Evolutionary conservation across 2,113 vertebrate species (phyloP).

Genomic region (Tursiops truncatus): DNA sequence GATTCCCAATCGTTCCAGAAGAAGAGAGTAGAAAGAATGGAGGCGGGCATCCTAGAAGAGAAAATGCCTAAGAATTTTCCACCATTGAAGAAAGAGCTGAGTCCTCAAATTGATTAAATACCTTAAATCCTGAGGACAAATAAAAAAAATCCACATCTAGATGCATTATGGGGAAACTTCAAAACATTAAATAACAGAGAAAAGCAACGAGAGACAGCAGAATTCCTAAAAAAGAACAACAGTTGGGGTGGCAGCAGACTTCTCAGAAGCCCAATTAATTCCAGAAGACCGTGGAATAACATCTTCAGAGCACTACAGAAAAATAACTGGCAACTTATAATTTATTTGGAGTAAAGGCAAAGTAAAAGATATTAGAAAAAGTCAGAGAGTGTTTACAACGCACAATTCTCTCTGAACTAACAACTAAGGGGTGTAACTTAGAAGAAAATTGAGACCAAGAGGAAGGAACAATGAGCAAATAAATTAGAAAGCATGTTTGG

Average conservation of each 20-base stretch:
- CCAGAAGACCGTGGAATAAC: conserved; percentile 20
- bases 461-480: not conserved
- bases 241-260: not conserved
- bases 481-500: not conserved
- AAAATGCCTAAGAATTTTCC: not conserved
- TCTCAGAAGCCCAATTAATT: conserved; percentile 23
- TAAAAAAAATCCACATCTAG: not conserved
- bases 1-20: not conserved
- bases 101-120: not conserved
- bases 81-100: not conserved
- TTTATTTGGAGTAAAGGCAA: conserved; percentile 15
- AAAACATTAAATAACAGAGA: conserved; percentile 21
- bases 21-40: not conserved
- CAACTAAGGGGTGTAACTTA: not conserved
- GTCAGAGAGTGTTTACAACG: not conserved
- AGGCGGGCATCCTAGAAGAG: not conserved
- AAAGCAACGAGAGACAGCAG: not conserved
- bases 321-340: not conserved
- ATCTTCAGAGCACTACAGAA: not conserved
- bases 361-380: conserved; percentile 1
- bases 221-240: not conserved
- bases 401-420: not conserved
- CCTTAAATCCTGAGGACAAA: not conserved
- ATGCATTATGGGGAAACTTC: not conserved
- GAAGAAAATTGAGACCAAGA: conserved; percentile 8